Conservation (phyloP, 2,888 invertebrate species). For the Coleophora deauratella region DNA sequence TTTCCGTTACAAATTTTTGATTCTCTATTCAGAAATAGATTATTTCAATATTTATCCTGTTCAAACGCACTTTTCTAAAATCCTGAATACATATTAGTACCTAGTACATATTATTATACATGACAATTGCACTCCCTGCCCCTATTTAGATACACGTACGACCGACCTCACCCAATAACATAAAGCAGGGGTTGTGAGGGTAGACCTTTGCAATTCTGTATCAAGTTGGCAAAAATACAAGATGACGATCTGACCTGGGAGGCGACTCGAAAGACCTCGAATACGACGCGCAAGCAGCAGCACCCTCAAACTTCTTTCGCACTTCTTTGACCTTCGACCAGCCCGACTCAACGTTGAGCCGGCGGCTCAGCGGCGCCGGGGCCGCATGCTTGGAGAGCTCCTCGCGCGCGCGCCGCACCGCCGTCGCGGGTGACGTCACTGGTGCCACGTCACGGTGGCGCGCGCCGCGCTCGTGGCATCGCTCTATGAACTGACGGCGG, state of each 20-base stretch:
- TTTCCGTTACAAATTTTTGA: too few species aligned
- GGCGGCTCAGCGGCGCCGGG: slow-evolving; percentile 49
- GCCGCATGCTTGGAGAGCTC: slow-evolving; percentile 62
- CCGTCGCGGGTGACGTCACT: slow-evolving; percentile 37
- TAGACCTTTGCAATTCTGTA: too few species aligned
- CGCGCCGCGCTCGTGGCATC: slow-evolving; percentile 59
- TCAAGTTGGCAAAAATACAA: too few species aligned
- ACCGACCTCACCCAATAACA: too few species aligned
- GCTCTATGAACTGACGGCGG: slow-evolving; percentile 61
- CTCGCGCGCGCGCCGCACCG: slow-evolving; percentile 45
- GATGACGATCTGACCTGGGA: slow-evolving; percentile 40
- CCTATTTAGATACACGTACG: too few species aligned
- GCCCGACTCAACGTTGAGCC: slow-evolving; percentile 64
- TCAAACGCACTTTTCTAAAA: too few species aligned
- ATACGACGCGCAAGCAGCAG: slow-evolving; percentile 41
- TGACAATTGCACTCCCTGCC: too few species aligned
- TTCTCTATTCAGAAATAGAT: too few species aligned
- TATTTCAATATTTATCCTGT: too few species aligned
- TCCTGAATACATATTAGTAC: too few species aligned
- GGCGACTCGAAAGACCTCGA: slow-evolving; percentile 64
- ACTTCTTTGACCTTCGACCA: slow-evolving; percentile 70
- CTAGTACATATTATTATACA: too few species aligned
- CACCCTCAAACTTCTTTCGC: slow-evolving; percentile 62
- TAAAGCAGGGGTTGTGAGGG: too few species aligned
- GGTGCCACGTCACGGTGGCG: slow-evolving; percentile 49